Evolutionary conservation across 1,140 invertebrate genomes (phyloP).

Genomic region (Scaptomyza graminum): DNA sequence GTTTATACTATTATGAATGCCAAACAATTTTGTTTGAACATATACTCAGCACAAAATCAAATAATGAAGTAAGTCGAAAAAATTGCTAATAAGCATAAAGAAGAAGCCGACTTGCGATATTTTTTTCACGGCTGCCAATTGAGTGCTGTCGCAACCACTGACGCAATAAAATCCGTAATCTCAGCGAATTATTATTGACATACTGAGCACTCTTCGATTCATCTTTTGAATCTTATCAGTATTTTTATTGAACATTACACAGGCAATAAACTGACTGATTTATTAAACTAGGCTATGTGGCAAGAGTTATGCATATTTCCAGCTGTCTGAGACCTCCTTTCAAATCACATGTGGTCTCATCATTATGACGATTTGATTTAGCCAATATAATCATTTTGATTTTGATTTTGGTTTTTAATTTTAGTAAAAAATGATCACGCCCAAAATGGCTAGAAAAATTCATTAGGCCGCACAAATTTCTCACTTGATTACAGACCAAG

Average conservation of each 20-base stretch:
- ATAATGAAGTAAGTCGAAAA: constrained; percentile 46
- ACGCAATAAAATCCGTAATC: constrained; percentile 57
- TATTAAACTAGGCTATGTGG: constrained; percentile 19
- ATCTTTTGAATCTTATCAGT: constrained; percentile 32
- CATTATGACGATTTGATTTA: constrained; percentile 53
- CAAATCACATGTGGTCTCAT: constrained; percentile 30
- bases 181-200: constrained; percentile 50
- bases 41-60: constrained; percentile 30
- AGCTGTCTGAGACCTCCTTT: constrained; percentile 53
- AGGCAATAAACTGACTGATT: constrained; percentile 33
- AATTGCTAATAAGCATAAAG: constrained; percentile 27
- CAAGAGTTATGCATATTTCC: constrained; percentile 6
- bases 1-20: constrained; percentile 76
- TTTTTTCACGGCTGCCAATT: constrained; percentile 71
- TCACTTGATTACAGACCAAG: constrained; percentile 73
- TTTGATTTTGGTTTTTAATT: constrained; percentile 36
- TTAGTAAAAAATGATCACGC: constrained; percentile 53
- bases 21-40: constrained; percentile 59
- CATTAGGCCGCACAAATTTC: constrained; percentile 69
- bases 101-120: constrained; percentile 42
- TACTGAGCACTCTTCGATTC: constrained; percentile 26
- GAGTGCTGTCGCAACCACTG: constrained; percentile 38
- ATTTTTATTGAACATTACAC: constrained; percentile 33
- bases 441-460: constrained; percentile 64
- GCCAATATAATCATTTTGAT: constrained; percentile 20